Evolutionary conservation across 37 sponge, comb jelly and placozoan species (phyloP).

Genomic region (Oopsacas minuta): DNA sequence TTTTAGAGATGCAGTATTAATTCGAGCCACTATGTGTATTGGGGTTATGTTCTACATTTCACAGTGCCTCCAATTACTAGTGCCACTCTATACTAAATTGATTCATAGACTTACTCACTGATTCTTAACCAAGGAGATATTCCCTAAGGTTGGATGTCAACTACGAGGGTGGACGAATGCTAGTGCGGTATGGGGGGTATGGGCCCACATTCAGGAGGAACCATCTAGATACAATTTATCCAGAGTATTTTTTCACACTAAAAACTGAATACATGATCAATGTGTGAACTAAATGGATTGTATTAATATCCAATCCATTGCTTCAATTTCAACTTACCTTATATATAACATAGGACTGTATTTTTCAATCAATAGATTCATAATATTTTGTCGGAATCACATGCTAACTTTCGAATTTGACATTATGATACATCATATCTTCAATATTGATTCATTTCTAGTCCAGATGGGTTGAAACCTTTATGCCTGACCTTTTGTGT

Average conservation of each 20-base stretch:
- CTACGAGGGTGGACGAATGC: background rate
- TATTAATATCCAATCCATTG: slow-evolving; percentile 9
- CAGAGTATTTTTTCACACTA: background rate
- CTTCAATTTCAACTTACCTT: background rate
- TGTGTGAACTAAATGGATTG: background rate
- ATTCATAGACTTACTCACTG: no score
- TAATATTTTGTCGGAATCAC: background rate
- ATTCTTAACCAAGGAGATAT: slow-evolving; percentile 15
- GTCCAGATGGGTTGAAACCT: slow-evolving; percentile 11
- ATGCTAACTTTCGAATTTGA: slow-evolving; percentile 6
- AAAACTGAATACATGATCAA: slow-evolving; percentile 14
- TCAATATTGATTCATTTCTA: slow-evolving; percentile 1
- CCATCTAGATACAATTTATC: background rate
- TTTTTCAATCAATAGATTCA: background rate
- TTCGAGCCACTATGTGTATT: no score
- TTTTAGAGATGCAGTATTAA: no score
- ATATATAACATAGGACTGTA: background rate
- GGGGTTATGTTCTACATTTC: no score
- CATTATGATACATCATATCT: slow-evolving; percentile 17
- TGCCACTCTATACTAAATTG: no score
- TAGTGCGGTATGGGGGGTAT: background rate
- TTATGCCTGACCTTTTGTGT: background rate
- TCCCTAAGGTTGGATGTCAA: background rate
- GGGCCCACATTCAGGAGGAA: background rate
- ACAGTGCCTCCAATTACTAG: no score